Evolutionary conservation across 2,113 vertebrate genomes (phyloP).

Genomic region (Peromyscus leucopus): DNA sequence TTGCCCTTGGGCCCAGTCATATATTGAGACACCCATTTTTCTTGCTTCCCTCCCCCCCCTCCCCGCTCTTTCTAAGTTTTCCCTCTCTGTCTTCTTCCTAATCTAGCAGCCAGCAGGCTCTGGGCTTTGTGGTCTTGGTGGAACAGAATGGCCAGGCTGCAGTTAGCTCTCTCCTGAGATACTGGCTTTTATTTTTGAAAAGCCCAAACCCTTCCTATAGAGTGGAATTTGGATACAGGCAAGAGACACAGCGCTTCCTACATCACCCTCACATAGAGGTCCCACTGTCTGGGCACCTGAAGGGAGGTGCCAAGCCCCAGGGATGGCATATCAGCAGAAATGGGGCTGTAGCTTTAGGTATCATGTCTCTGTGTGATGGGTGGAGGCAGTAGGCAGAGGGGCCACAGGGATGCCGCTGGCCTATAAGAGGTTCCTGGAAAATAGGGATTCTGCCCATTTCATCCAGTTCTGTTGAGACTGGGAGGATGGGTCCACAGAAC

Average conservation of each 20-base stretch:
- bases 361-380: fast-evolving
- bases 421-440: not conserved
- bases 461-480: not conserved
- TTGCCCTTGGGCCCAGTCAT: constrained; percentile 38
- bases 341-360: not conserved
- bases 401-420: not conserved
- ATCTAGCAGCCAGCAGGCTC: not conserved
- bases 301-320: not conserved
- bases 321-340: not conserved
- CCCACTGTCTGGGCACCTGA: not conserved
- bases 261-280: not conserved
- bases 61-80: not conserved
- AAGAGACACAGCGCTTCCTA: not conserved
- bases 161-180: not conserved
- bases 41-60: not conserved
- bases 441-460: not conserved
- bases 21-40: constrained; percentile 53
- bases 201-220: not conserved
- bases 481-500: not conserved
- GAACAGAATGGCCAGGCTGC: not conserved
- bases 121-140: not conserved
- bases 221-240: not conserved
- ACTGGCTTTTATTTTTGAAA: not conserved
- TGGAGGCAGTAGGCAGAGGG: not conserved
- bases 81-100: not conserved